These are phyloP conservation scores for Peromyscus eremicus DNA, from an alignment of 2,797 vertebrate genomes.

Conservation along the genomic window DNA sequence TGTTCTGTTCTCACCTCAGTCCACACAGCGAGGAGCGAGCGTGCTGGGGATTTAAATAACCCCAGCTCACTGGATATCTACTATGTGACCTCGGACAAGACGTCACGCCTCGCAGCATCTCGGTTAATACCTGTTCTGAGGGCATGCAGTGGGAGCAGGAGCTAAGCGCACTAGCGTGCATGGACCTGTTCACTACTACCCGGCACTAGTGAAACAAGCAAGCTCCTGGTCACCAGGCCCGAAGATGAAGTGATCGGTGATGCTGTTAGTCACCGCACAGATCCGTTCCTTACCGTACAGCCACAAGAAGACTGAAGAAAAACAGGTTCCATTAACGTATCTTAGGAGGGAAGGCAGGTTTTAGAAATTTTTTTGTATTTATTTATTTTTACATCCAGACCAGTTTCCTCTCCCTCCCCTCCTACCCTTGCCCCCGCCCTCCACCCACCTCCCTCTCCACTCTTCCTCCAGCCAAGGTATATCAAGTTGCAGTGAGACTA, in stretches of 20 bases:
- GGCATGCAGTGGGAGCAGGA: too few relatives aligned
- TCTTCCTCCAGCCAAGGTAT: too few relatives aligned
- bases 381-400: too few relatives aligned
- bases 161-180: neutral
- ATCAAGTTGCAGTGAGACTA: too few relatives aligned
- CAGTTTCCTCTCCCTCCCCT: too few relatives aligned
- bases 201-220: neutral
- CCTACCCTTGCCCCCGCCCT: too few relatives aligned
- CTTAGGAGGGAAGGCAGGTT: neutral
- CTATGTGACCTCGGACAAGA: neutral
- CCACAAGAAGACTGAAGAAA: neutral
- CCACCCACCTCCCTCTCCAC: too few relatives aligned
- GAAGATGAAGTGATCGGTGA: slow-evolving; percentile 15
- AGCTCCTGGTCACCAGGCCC: neutral
- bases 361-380: neutral
- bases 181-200: neutral
- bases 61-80: neutral
- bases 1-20: neutral
- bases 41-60: neutral
- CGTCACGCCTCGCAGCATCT: neutral
- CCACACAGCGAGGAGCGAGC: neutral
- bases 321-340: slow-evolving; percentile 14
- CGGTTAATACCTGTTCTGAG: neutral
- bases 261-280: neutral
- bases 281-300: neutral